phyloP scores from a whole-genome alignment of 2,797 vertebrate species.

The Karalla daura region DNA sequence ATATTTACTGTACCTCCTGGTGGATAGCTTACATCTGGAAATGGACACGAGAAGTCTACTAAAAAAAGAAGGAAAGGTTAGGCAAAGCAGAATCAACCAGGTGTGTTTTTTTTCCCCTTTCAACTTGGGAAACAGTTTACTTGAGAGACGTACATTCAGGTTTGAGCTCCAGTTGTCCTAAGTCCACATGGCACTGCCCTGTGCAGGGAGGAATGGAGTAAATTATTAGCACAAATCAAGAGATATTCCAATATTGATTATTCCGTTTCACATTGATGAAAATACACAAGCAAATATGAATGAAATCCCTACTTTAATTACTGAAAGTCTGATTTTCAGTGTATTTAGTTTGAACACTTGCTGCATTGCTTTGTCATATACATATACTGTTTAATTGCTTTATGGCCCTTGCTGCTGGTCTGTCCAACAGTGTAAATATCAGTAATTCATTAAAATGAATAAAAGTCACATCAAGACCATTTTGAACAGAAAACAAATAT shows the following conservation, averaged over 20 bases:
- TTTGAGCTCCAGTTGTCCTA: slow-evolving; percentile 71
- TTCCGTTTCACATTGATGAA: not conserved
- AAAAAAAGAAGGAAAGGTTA: slow-evolving; percentile 14
- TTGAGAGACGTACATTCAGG: slow-evolving; percentile 64
- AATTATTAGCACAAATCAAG: not conserved
- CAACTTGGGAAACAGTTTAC: not conserved
- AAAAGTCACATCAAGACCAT: no score
- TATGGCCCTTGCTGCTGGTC: no score
- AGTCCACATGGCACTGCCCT: slow-evolving; percentile 72
- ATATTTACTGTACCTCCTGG: slow-evolving; percentile 70
- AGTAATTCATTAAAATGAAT: no score
- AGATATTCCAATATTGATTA: not conserved
- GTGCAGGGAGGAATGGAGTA: slow-evolving; percentile 1
- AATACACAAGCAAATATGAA: not conserved
- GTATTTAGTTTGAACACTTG: not conserved
- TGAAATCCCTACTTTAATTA: not conserved
- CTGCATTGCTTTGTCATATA: not conserved
- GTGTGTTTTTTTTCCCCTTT: not conserved
- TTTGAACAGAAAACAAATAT: no score
- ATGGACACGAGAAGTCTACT: slow-evolving; percentile 79
- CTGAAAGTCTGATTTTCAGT: not conserved
- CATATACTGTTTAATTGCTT: slow-evolving; percentile 1
- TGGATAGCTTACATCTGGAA: slow-evolving; percentile 76
- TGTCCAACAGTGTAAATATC: no score
- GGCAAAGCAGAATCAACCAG: not conserved